A percentile compares a stretch with the other conserved stretches of the same genome.
Conservation (phyloP, 1,140 invertebrate species). For the Oscheius sp. region DNA sequence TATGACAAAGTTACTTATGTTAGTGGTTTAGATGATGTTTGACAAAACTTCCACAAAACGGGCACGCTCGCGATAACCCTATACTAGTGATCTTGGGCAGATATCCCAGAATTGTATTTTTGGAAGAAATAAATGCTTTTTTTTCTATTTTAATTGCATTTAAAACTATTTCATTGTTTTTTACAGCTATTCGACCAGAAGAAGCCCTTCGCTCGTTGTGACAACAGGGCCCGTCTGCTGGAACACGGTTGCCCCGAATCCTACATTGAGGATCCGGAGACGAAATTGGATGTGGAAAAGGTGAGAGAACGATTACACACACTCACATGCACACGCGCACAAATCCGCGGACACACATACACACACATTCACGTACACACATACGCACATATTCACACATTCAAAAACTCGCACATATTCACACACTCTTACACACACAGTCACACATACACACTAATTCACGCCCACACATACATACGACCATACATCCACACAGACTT, state of each 20-base stretch:
- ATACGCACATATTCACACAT: no score
- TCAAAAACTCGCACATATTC: no score
- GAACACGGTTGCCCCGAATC: conserved; percentile 57
- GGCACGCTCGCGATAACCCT: no score
- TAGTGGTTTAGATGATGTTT: no score
- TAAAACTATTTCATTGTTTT: conserved; percentile 7
- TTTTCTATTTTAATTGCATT: neutral
- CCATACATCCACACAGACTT: neutral
- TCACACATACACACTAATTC: no score
- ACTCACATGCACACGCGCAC: no score
- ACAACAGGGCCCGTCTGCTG: conserved; percentile 45
- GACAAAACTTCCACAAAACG: neutral
- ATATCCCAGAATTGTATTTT: neutral
- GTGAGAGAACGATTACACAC: conserved; percentile 11
- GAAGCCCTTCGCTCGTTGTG: conserved; percentile 57
- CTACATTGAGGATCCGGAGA: conserved; percentile 56
- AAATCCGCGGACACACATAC: no score
- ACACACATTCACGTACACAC: no score
- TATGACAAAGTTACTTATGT: no score
- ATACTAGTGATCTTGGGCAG: neutral
- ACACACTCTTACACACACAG: no score
- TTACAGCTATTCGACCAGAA: conserved; percentile 56
- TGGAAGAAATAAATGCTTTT: neutral
- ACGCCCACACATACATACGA: no score
- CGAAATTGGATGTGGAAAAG: conserved; percentile 41